These are phyloP conservation scores for Perca flavescens DNA, from an alignment of 2,113 vertebrate species.

Conservation along the genomic window DNA sequence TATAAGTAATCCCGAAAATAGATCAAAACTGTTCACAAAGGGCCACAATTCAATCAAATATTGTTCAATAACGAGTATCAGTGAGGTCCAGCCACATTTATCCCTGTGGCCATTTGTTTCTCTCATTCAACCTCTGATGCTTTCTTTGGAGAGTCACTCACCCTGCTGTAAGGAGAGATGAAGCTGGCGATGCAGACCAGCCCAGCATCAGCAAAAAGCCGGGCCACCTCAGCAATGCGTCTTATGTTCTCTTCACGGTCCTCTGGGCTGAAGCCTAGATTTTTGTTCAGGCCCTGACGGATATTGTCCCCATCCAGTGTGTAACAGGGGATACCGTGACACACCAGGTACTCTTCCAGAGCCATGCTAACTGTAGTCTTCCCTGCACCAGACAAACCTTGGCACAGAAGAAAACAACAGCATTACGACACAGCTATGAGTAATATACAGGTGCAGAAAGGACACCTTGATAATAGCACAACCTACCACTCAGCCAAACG, in stretches of 20 bases:
- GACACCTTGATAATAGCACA: not conserved
- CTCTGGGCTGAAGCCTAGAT: slow-evolving; percentile 95
- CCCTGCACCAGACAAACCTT: slow-evolving; percentile 95
- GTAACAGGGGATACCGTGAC: slow-evolving; percentile 98
- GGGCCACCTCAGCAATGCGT: slow-evolving; percentile 96
- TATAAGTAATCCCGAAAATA: not conserved
- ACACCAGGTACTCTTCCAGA: slow-evolving; percentile 96
- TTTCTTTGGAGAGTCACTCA: slow-evolving; percentile 69
- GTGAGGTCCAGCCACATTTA: not conserved
- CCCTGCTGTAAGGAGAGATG: slow-evolving; percentile 96
- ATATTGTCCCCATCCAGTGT: slow-evolving; percentile 98
- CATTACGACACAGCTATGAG: not conserved
- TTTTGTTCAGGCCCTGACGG: slow-evolving; percentile 97
- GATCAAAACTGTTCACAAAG: not conserved
- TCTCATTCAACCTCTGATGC: not conserved
- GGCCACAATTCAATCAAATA: not conserved
- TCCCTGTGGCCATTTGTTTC: not conserved
- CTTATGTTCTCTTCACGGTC: slow-evolving; percentile 98
- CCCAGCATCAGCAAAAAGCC: slow-evolving; percentile 97
- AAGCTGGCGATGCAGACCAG: slow-evolving; percentile 97
- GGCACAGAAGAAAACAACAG: not conserved
- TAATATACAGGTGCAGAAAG: not conserved
- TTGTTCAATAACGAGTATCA: not conserved
- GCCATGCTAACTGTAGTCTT: slow-evolving; percentile 99
- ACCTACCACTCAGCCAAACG: slow-evolving; percentile 95